A percentile compares a stretch with the other conserved stretches of the same genome.
Evolutionary conservation across 1,140 invertebrate species (phyloP).

Genomic region (Sinonovacula constricta): DNA sequence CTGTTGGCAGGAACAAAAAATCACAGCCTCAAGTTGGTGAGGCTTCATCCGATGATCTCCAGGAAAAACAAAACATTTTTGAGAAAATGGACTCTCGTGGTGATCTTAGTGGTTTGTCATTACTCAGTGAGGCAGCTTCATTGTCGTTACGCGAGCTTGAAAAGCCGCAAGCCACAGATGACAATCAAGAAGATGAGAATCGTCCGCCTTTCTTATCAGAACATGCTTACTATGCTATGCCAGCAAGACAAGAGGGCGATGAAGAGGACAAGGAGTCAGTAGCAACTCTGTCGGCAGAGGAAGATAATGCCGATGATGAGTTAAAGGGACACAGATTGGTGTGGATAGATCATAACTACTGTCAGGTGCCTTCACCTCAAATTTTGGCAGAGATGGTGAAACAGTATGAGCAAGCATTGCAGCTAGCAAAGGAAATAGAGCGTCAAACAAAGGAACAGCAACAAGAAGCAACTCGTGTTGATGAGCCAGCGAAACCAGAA

Average conservation of each 20-base stretch:
- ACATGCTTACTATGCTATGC: conserved; percentile 71
- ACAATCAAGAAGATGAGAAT: conserved; percentile 39
- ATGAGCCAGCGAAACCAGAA: conserved; percentile 45
- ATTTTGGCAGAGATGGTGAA: conserved; percentile 47
- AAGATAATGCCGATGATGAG: conserved; percentile 51
- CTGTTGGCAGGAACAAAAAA: conserved; percentile 13
- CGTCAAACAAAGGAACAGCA: conserved; percentile 24
- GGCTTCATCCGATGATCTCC: not conserved
- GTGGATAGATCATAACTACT: conserved; percentile 76
- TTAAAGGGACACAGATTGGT: conserved; percentile 56
- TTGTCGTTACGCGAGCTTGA: conserved; percentile 40
- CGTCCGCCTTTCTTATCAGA: conserved; percentile 65
- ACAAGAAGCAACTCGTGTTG: conserved; percentile 17
- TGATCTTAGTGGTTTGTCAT: conserved; percentile 43
- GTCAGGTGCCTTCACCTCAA: conserved; percentile 64
- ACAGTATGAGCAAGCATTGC: conserved; percentile 50
- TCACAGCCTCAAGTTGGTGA: not conserved
- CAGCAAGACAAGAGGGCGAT: conserved; percentile 20
- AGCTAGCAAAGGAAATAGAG: conserved; percentile 28
- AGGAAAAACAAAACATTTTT: conserved; percentile 29
- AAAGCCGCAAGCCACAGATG: conserved; percentile 6
- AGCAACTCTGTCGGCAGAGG: conserved; percentile 68
- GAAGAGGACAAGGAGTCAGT: conserved; percentile 60
- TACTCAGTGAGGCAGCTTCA: conserved; percentile 45
- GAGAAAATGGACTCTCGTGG: conserved; percentile 11